Evolutionary conservation across 2,113 vertebrate genomes (phyloP), one percentile per base, ranked within the genome.

Genomic region (Microcebus murinus): DNA sequence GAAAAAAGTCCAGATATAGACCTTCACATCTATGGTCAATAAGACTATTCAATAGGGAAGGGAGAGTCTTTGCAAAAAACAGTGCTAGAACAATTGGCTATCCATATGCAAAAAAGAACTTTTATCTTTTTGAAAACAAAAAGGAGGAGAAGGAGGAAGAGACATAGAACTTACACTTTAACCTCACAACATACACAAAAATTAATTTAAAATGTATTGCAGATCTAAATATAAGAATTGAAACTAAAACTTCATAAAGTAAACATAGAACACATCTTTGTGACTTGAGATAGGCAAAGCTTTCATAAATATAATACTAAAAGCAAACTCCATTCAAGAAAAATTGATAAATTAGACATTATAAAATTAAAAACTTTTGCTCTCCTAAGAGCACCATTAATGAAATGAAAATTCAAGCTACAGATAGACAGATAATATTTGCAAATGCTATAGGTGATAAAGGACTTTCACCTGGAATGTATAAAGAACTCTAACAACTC

Each of bases 271-370:
- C 31, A 93, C 90, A 82, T 71, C 57, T 86, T 76, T 76, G 21
- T 29, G 68, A 84, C 11, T 31, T 86, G 52, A 55, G 23, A 36
- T 55, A 92, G 21, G 2, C n/a, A 34, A 85, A 70, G 23, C 25
- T 86, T 95, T 94, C 95, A 92, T 73, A 95, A 81, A 67, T 89
- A 55, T 39, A 92, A 94, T 48, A 93, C 21, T 9, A 92, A 96
- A 89, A 68, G 63, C 59, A 89, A 94, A 96, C 73, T 67, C 20
- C 15, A 94, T 39, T 87, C 61, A 74, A 74, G 61, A 57, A 57
- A 70, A 63, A 63, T 14, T 29, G 9, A 42, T 55, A 79, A 71
- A n/a, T 61, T 55, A 80, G 2, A 81, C 8, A 21, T 76, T 73
- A 91, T 15, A 88, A 93, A 92, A 87, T 0, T 83, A 29, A 95